Evolutionary conservation across 2,888 invertebrate genomes (phyloP), one percentile per base, ranked within the genome.

Genomic region (Fissipunctia ypsillon): DNA sequence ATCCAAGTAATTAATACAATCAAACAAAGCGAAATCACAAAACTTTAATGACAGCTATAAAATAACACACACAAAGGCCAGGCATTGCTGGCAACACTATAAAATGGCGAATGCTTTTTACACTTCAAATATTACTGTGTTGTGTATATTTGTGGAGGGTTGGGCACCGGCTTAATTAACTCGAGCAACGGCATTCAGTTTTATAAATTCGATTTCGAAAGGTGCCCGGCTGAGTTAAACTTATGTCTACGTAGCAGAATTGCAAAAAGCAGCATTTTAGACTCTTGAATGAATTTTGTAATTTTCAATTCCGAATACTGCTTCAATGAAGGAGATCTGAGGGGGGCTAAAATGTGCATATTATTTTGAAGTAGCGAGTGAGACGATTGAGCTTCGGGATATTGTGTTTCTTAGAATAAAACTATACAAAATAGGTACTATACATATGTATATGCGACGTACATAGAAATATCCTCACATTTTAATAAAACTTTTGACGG

Each of bases 101-200:
- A 83, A 87, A 79, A 83, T 71, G 65, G 68, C 73, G 73, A 87
- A 70, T 76, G 81, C 81, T 83, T 87, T 86, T 80, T 82, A 64
- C 78, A 80, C 79, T 79, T 84, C 74, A 81, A 87, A 87, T 84
- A 82, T 85, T 57, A 76, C 78, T 76, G 71, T 76, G 76, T 85
- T 85, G 74, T 85, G 80, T 83, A 80, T 84, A 84, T 88, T 84
- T 87, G 87, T 78, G 76, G 79, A 84, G 77, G 73, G 82, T 31
- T n/a, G 74, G 81, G 78, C 79, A 70, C 66, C 64, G 82, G 78
- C 82, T 87, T 90, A 90, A 90, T 90, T 90, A 90, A 89, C 89
- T 89, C 76, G 74, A 68, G 83, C 80, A 81, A 68, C 69, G 78
- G 76, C 79, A 85, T 87, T 87, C 87, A 86, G 85, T 87, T 84